These are phyloP conservation scores for Microchrysa polita DNA, from an alignment of 2,888 invertebrate genomes.

Conservation along the genomic window DNA sequence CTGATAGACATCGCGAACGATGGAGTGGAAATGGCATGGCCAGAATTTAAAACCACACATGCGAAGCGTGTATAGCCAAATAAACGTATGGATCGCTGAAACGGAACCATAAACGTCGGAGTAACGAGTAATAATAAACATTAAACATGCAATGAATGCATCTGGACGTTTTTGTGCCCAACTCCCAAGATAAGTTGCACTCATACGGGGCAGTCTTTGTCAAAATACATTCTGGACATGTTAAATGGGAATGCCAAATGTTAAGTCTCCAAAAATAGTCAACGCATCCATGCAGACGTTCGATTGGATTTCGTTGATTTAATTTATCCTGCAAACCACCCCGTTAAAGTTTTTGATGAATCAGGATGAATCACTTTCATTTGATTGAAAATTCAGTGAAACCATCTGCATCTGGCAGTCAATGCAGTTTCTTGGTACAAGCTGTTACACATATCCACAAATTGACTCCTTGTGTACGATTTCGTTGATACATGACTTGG, in stretches of 20 bases:
- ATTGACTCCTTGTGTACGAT: constrained; percentile 12
- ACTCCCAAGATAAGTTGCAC: background rate
- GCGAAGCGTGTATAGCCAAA: constrained; percentile 26
- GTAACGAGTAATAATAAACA: constrained; percentile 38
- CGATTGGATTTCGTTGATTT: too few species aligned
- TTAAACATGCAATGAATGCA: constrained; percentile 33
- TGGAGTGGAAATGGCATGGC: background rate
- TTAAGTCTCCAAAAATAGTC: too few species aligned
- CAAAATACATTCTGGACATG: background rate
- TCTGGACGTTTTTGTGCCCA: background rate
- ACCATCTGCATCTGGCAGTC: too few species aligned
- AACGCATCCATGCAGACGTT: too few species aligned
- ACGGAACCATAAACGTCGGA: constrained; percentile 27
- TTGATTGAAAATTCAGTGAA: too few species aligned
- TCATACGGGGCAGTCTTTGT: constrained; percentile 16
- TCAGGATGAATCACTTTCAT: too few species aligned
- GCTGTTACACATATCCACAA: background rate
- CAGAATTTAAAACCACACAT: constrained; percentile 35
- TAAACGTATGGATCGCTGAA: constrained; percentile 33
- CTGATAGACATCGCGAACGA: constrained; percentile 16
- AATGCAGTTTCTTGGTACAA: constrained; percentile 7
- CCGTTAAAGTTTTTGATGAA: too few species aligned
- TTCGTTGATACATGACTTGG: constrained; percentile 34
- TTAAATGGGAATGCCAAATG: too few species aligned
- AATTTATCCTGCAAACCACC: too few species aligned